Base-by-base conservation (phyloP, 2,888 invertebrate genomes). In the Theristus sp. region DNA sequence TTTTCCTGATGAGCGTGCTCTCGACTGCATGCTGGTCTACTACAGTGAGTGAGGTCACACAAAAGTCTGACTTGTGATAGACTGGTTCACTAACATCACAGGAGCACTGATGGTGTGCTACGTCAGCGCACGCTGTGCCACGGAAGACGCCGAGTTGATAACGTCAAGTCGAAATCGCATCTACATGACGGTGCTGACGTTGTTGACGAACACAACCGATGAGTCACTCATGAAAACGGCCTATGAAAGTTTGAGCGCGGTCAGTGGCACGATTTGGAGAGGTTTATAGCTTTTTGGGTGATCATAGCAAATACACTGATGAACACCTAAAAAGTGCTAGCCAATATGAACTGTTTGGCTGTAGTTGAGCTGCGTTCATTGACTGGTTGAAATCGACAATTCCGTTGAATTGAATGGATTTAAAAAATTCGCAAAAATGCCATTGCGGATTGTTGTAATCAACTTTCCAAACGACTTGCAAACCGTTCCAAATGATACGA, bases 111-210 rank as follows among this genome's bases (percentile, higher is more conserved):
- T 49, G 26, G 52, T 54, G 10, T 58, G 30, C 29, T 58, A 53
- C 27, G 28, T 58, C 61, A 30, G 27, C 60, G 47, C 26, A 60
- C 20, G 46, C 30, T 3, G 26, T 47, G 53, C 20, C 52, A 53
- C 2, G 27, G 53, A 24, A 13, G 49, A 27, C 22, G 25, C 26
- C 26, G 24, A 46, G 17, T 2, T 47, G 25, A 47, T 56, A 24
- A 49, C 30, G 26, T 25, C 25, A 25, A 26, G 31, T 25, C 46
- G 46, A n/a, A 27, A 55, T 10, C 60, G 46, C 31, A 31, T 62
- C 24, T 58, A 61, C 30, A 31, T 56, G 30, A 24, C 52, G 1
- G 58, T 57, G 13, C 56, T 62, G 24, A 61, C 61, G 47, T 55
- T 46, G 20, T 46, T 59, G n/a, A 58, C 58, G 1, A n/a, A 58